Percentiles rank a stretch among this genome's conserved stretches.
These are phyloP conservation scores for Stegana nigrithorax DNA, from an alignment of 2,888 invertebrate species.

Conservation along the genomic window DNA sequence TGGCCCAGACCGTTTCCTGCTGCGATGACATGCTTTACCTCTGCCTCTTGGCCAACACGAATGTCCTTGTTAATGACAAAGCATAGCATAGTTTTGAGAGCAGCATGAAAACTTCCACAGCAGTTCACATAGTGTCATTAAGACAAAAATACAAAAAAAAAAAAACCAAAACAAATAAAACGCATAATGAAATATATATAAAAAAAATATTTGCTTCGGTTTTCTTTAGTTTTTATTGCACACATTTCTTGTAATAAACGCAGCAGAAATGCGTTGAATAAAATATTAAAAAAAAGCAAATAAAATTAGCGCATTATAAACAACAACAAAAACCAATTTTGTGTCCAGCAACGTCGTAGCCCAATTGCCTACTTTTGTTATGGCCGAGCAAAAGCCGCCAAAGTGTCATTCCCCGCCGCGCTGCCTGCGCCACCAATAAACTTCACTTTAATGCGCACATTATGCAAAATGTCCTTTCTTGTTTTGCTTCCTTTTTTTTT, in stretches of 20 bases:
- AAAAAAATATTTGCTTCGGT: background rate
- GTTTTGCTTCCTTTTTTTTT: background rate
- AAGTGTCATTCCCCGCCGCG: background rate
- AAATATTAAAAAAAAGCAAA: background rate
- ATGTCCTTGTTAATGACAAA: constrained; percentile 60
- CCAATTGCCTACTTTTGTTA: constrained; percentile 50
- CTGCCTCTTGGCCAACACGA: too few species aligned
- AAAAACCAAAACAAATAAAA: background rate
- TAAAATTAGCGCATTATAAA: constrained; percentile 39
- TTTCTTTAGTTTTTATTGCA: too few species aligned
- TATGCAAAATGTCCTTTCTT: constrained; percentile 47
- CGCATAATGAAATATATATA: background rate
- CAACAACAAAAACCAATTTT: constrained; percentile 31
- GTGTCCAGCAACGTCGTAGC: constrained; percentile 38
- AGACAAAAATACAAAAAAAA: background rate
- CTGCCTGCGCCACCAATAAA: background rate
- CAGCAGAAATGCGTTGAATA: background rate
- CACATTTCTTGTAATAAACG: background rate
- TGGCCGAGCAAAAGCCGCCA: background rate
- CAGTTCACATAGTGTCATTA: background rate
- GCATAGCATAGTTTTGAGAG: constrained; percentile 38
- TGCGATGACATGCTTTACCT: too few species aligned
- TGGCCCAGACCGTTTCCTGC: too few species aligned
- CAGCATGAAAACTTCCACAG: constrained; percentile 1
- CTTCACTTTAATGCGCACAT: constrained; percentile 45